Base-by-base conservation (phyloP, 1,140 invertebrate genomes). In the Protaetia brevitarsis region DNA sequence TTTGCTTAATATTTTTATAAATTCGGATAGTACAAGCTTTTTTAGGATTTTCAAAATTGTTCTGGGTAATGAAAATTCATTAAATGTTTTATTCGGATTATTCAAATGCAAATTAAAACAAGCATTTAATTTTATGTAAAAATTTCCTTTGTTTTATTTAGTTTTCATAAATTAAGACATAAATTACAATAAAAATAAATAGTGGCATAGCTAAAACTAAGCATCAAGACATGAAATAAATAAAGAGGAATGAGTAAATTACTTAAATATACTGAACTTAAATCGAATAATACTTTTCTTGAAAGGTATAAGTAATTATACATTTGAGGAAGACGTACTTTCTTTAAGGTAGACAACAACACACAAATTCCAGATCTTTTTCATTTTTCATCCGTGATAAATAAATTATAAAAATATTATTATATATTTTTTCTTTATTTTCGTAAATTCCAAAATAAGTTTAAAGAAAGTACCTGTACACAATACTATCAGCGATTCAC, bases 121-220 rank as follows among this genome's bases (percentile, higher is more conserved):
- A 51, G 19, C 4, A 16, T 6, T 7, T 51, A 19, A 51, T 51
- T 51, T 8, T 5, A 23, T 16, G 1, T 2, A 19, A 4, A 16
- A 13, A 6, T 19, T 51, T 51, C 26, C 19, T 51, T 51, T 51
- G 26, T 19, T 51, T 10, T 23, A 51, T 51, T 51, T 16, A 19
- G 16, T 19, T 51, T 51, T 51, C n/a, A 19, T 16, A 37, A 37
- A 37, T 51, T 23, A 19, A 2, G 16, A 51, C 16, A 51, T 51
- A 51, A 51, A 51, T 51, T 51, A 51, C 8, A 23, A 23, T 51
- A 51, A 51, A 51, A 51, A 51, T 51, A 51, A 51, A 51, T 51
- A 51, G 19, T 19, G 26, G 26, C 41, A 51, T 23, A 51, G 11
- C 19, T 51, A 51, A 51, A 51, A 19, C 13, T 51, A 16, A 23